These are phyloP conservation scores for Heliconius hermathena DNA, from an alignment of 1,140 invertebrate genomes.

Conservation along the genomic window DNA sequence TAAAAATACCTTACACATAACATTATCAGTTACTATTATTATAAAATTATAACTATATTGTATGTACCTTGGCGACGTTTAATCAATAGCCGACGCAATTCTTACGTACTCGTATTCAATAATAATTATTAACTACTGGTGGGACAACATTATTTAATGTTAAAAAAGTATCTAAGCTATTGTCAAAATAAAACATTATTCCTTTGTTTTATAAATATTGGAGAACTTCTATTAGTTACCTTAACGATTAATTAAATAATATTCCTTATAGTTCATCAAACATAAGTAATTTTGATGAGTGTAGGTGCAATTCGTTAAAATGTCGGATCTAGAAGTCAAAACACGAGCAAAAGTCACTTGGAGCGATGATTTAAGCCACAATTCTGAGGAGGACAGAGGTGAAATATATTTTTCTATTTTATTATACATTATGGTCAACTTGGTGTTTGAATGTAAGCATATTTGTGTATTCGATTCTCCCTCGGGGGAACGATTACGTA, in stretches of 20 bases:
- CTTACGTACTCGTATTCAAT: background rate
- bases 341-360: constrained; percentile 69
- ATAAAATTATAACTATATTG: no score
- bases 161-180: background rate
- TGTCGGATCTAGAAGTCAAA: constrained; percentile 46
- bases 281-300: background rate
- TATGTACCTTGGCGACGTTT: constrained; percentile 16
- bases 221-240: background rate
- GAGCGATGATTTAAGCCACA: constrained; percentile 79
- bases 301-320: background rate
- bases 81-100: background rate
- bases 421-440: no score
- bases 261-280: background rate
- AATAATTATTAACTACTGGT: background rate
- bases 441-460: no score
- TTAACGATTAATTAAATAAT: background rate
- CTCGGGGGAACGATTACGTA: no score
- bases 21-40: no score
- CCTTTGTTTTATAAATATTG: background rate
- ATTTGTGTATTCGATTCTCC: no score
- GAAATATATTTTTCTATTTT: constrained; percentile 25
- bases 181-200: background rate
- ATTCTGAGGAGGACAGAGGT: constrained; percentile 80
- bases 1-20: no score
- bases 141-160: background rate